phyloP scores from a whole-genome alignment of 64 coral and sea anemone species.

The Acropora yongei region DNA sequence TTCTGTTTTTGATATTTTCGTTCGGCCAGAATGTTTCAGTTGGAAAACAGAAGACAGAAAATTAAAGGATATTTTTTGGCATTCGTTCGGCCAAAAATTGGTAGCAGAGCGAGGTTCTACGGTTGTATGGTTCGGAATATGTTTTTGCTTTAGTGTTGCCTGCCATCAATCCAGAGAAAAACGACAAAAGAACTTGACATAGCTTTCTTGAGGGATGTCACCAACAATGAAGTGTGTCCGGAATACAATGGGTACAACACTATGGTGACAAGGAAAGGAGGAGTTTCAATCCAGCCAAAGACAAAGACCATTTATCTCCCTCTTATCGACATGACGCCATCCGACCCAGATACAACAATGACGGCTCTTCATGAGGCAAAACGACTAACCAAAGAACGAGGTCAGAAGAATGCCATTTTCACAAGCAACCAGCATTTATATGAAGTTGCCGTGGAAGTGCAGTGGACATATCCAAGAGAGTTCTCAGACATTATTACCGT shows the following conservation, averaged over 20 bases:
- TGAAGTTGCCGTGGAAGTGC: constrained; percentile 23
- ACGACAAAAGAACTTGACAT: constrained; percentile 44
- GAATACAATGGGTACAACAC: constrained; percentile 79
- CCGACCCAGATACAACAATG: constrained; percentile 64
- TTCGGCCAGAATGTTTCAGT: too few species aligned
- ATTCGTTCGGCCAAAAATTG: too few species aligned
- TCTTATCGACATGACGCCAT: constrained; percentile 80
- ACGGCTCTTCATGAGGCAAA: constrained; percentile 34
- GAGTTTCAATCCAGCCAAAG: constrained; percentile 29
- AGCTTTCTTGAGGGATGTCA: constrained; percentile 58
- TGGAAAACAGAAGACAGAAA: too few species aligned
- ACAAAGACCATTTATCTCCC: constrained; percentile 63
- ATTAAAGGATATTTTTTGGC: too few species aligned
- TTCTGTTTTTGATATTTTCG: too few species aligned
- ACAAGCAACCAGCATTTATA: constrained; percentile 56
- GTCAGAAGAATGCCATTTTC: not conserved
- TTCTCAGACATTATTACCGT: constrained; percentile 63
- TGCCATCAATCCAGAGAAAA: too few species aligned
- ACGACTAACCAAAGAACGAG: too few species aligned
- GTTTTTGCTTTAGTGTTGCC: too few species aligned
- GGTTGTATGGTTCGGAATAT: too few species aligned
- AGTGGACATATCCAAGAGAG: constrained; percentile 66
- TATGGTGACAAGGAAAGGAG: constrained; percentile 8
- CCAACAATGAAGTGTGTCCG: constrained; percentile 39
- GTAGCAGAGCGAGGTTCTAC: too few species aligned